Percentiles rank a stretch among this genome's conserved stretches.
phyloP scores from a whole-genome alignment of 2,113 vertebrate genomes.

The Ailurus styani region DNA sequence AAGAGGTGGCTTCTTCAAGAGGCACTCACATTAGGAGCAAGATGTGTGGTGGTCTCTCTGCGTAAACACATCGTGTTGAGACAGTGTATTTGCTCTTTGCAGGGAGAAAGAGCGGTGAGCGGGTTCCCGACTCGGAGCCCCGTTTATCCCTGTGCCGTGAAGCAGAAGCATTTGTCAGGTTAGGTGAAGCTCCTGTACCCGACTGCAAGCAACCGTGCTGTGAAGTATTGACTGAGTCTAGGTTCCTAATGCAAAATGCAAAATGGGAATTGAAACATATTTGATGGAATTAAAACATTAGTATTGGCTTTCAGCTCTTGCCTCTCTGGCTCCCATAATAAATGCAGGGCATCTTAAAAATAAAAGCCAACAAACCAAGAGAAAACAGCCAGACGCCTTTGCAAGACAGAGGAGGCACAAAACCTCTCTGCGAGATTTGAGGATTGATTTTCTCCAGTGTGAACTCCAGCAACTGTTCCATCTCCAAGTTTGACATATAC shows the following conservation, averaged over 20 bases:
- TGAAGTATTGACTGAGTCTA: conserved; percentile 30
- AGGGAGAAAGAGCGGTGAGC: not conserved
- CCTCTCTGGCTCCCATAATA: not conserved
- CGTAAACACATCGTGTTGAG: not conserved
- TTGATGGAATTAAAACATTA: conserved; percentile 53
- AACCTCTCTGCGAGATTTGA: not conserved
- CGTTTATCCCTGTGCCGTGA: not conserved
- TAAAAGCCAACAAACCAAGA: not conserved
- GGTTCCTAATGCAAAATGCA: conserved; percentile 48
- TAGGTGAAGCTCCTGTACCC: not conserved
- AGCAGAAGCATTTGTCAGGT: not conserved
- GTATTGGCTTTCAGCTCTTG: conserved; percentile 52
- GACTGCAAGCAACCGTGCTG: not conserved
- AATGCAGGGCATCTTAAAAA: conserved; percentile 1
- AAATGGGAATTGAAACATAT: conserved; percentile 48
- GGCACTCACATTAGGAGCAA: not conserved
- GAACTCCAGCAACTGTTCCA: not conserved
- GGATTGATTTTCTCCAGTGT: not conserved
- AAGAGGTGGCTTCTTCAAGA: not conserved
- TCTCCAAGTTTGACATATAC: not conserved
- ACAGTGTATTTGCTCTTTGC: not conserved
- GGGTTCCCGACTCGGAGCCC: not conserved
- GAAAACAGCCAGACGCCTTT: not conserved
- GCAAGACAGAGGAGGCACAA: not conserved
- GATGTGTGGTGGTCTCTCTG: not conserved